These are phyloP conservation scores for Calidris pygmaea DNA, from an alignment of 2,113 vertebrate genomes.

Conservation along the genomic window DNA sequence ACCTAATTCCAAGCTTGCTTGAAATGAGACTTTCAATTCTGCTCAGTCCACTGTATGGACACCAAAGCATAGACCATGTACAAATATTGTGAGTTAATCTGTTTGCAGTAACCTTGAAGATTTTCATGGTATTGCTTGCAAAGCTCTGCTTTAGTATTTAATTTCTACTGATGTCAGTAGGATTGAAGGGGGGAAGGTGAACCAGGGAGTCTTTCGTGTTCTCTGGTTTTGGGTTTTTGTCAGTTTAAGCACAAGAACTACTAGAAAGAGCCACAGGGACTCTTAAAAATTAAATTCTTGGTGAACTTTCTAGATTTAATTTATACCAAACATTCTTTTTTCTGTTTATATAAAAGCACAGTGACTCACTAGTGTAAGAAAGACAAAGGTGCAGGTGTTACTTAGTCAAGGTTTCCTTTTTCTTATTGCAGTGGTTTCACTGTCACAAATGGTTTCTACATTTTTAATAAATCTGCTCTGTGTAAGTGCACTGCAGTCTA, in stretches of 20 bases:
- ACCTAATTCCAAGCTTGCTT: not conserved
- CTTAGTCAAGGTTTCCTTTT: not conserved
- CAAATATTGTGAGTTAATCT: not conserved
- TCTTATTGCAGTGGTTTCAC: not conserved
- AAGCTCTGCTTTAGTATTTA: not conserved
- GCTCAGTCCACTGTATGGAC: not conserved
- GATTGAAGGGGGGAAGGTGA: not conserved
- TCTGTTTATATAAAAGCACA: not conserved
- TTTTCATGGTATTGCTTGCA: not conserved
- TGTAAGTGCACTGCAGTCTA: not conserved
- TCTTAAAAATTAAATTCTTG: not conserved
- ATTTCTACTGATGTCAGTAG: not conserved
- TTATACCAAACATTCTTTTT: not conserved
- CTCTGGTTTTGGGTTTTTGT: not conserved
- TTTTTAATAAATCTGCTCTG: not conserved
- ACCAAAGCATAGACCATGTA: not conserved
- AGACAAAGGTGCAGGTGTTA: not conserved
- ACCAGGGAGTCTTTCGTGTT: not conserved
- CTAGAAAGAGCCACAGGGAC: fast-evolving
- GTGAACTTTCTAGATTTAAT: not conserved
- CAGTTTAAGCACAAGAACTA: not conserved
- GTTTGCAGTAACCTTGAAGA: not conserved
- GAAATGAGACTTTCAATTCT: not conserved
- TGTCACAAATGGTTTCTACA: not conserved
- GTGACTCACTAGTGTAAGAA: not conserved